Conservation (phyloP, 2,797 vertebrate species). For the Melanotaenia parkinsoni region DNA sequence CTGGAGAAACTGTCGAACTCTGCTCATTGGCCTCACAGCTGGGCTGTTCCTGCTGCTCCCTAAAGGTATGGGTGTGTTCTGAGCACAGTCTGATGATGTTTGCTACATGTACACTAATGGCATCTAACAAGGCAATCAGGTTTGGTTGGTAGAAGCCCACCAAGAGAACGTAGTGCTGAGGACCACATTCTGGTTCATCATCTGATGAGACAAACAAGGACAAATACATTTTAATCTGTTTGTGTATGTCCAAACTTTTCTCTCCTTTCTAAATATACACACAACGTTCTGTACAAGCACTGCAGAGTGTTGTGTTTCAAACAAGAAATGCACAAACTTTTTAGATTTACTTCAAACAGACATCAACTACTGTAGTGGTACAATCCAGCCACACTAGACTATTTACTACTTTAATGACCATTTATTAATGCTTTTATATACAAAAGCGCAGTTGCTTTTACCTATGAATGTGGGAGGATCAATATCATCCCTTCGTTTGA, state of each 20-base stretch:
- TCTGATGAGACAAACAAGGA: conserved; percentile 73
- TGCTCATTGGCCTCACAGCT: conserved; percentile 16
- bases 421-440: neutral
- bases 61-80: conserved; percentile 3
- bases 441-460: neutral
- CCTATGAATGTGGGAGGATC: conserved; percentile 80
- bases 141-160: conserved; percentile 87
- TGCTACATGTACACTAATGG: conserved; percentile 86
- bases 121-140: conserved; percentile 83
- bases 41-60: neutral
- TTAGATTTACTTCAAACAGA: neutral
- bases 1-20: conserved; percentile 1
- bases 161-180: conserved; percentile 91
- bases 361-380: neutral
- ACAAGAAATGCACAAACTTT: neutral
- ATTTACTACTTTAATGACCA: neutral
- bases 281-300: neutral
- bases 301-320: neutral
- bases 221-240: neutral
- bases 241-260: neutral
- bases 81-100: conserved; percentile 85
- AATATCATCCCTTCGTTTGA: conserved; percentile 86
- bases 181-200: conserved; percentile 93
- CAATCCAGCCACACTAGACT: neutral
- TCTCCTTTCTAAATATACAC: neutral